Evolutionary conservation across 1,140 invertebrate genomes (phyloP).

Genomic region (Ylistrum balloti): DNA sequence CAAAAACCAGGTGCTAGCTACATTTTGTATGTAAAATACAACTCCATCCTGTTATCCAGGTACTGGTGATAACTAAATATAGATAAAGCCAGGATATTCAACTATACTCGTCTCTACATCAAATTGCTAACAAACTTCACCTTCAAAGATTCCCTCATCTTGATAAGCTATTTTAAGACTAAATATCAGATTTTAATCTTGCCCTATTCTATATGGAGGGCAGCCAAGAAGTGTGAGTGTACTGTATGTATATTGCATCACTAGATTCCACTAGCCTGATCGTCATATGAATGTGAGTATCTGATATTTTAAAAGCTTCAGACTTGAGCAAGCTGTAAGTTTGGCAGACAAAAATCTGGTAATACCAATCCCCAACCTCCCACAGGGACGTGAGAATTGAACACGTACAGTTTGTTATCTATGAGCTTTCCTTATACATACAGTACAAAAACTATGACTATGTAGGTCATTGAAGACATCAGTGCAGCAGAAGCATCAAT

Average conservation of each 20-base stretch:
- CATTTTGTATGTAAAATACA: no score
- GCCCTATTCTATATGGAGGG: neutral
- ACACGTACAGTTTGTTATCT: no score
- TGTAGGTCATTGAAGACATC: no score
- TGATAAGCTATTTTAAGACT: conserved; percentile 15
- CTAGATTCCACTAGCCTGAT: neutral
- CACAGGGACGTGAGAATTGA: no score
- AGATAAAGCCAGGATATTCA: neutral
- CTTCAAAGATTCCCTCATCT: conserved; percentile 6
- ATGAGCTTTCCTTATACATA: no score
- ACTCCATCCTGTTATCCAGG: no score
- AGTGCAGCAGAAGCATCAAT: no score
- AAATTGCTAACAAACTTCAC: conserved; percentile 19
- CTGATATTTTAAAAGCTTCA: neutral
- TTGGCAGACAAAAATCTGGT: neutral
- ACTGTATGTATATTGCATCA: neutral
- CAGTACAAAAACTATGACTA: no score
- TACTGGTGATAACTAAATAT: neutral
- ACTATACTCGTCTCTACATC: neutral
- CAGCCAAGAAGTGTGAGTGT: neutral
- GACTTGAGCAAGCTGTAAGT: neutral
- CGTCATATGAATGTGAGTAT: neutral
- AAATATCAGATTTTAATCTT: conserved; percentile 30
- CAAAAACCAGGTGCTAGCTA: no score
- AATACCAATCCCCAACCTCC: no score